Evolutionary conservation across 1,140 invertebrate genomes (phyloP), one percentile per base, ranked within the genome.

Genomic region (Pseudobourletiella spinata): DNA sequence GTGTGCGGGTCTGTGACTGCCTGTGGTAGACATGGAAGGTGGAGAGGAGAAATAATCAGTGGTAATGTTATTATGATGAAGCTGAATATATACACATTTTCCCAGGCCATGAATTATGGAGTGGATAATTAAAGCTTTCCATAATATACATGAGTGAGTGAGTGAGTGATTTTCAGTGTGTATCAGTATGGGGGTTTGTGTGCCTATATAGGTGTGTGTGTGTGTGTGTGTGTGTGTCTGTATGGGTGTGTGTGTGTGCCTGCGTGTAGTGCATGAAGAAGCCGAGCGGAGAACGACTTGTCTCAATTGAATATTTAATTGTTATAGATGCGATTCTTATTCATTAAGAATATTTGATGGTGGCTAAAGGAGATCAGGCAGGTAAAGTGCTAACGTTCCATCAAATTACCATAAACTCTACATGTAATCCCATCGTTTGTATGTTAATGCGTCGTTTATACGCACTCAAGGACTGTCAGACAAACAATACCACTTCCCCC

Each of bases 381-480:
- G n/a, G n/a, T n/a, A 26, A 26, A 51, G 14, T 51, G 48, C 48
- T 51, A 51, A 51, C 48, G 48, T 14, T 14, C 48, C 25, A 51
- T 51, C 24, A 51, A 51, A 51, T 51, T 51, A 51, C 28, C 48
- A 51, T 51, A 51, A 46, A 46, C 44, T 39, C 32, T 11, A 39
- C 32, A 25, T 48, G 46, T 20, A 48, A 42, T 39, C n/a, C 32
- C n/a, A n/a, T n/a, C 8, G 32, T 39, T 39, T 39, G 8, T 39
- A 39, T 39, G 32, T n/a, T 39, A 39, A 39, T 39, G 32, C 32
- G 8, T 39, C 32, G n/a, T 39, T 39, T 39, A 11, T 39, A 39
- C 32, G 8, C n/a, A n/a, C 32, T 48, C 46, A 48, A 48, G 46
- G 24, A 6, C 32, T 39, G 8, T 11, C 32, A 39, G 32, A 39